These are phyloP conservation scores for Campylorhamphus procurvoides DNA, from an alignment of 2,113 vertebrate genomes.

Conservation along the genomic window DNA sequence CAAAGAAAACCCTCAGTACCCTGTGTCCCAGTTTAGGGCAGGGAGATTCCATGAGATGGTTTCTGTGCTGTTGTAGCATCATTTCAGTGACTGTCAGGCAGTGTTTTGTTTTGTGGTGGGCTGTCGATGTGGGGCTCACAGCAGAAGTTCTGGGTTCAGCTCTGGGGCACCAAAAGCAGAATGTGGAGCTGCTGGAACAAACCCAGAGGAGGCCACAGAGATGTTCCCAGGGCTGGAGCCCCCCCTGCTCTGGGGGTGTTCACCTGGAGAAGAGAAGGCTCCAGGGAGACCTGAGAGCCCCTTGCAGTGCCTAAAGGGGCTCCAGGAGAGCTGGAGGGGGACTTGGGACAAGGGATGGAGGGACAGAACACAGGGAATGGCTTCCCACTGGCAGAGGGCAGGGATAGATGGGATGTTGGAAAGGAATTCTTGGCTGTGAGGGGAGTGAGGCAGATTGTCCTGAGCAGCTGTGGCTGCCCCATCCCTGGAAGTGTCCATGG, in stretches of 20 bases:
- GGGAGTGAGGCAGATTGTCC: not conserved
- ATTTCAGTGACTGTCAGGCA: fast-evolving
- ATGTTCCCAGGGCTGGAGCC: not conserved
- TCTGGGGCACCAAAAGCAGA: fast-evolving
- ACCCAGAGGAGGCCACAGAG: not conserved
- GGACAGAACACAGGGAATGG: not conserved
- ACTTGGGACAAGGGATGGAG: not conserved
- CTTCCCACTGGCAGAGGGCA: not conserved
- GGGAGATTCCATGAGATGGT: not conserved
- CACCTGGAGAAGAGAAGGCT: not conserved
- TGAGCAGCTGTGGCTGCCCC: not conserved
- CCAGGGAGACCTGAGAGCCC: not conserved
- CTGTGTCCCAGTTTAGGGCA: fast-evolving
- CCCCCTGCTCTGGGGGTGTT: not conserved
- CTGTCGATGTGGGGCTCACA: not conserved
- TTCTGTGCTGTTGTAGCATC: not conserved
- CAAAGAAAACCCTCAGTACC: not conserved
- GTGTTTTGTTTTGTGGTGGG: not conserved
- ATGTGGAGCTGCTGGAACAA: not conserved
- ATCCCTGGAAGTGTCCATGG: not conserved
- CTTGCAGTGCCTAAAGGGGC: not conserved
- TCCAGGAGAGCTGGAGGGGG: not conserved
- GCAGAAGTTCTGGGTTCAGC: not conserved
- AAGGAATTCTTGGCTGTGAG: not conserved
- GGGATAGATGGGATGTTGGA: not conserved